phyloP scores from a whole-genome alignment of 1,140 invertebrate species.

The Tetramorium alpestre region DNA sequence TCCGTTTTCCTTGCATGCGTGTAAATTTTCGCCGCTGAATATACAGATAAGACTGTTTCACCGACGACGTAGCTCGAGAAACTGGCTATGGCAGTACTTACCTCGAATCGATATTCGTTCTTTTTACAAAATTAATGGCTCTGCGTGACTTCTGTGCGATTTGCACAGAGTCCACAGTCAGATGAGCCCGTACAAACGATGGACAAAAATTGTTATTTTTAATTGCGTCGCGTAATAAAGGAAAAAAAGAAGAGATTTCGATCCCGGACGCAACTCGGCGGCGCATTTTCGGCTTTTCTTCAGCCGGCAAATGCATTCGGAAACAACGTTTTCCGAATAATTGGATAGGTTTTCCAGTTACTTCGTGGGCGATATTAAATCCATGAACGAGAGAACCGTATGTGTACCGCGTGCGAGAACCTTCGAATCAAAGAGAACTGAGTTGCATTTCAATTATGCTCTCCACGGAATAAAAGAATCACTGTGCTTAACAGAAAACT shows the following conservation, averaged over 20 bases:
- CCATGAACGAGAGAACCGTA: conserved; percentile 17
- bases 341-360: conserved; percentile 24
- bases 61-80: conserved; percentile 7
- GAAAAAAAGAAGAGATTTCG: neutral
- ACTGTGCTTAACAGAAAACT: neutral
- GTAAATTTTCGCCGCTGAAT: conserved; percentile 11
- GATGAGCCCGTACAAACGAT: neutral
- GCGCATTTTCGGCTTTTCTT: neutral
- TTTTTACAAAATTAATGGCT: conserved; percentile 30
- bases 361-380: conserved; percentile 25
- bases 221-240: conserved; percentile 10
- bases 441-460: conserved; percentile 33
- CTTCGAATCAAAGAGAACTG: conserved; percentile 27
- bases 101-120: conserved; percentile 24
- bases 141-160: conserved; percentile 20
- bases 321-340: conserved; percentile 10
- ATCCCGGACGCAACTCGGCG: neutral
- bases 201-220: conserved; percentile 35
- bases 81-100: conserved; percentile 38
- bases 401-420: neutral
- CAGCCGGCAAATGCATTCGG: neutral
- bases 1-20: neutral
- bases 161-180: neutral
- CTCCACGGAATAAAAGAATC: conserved; percentile 15
- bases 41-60: neutral